phyloP scores from a whole-genome alignment of 2,888 invertebrate genomes.

The Eupelmus urozonus region DNA sequence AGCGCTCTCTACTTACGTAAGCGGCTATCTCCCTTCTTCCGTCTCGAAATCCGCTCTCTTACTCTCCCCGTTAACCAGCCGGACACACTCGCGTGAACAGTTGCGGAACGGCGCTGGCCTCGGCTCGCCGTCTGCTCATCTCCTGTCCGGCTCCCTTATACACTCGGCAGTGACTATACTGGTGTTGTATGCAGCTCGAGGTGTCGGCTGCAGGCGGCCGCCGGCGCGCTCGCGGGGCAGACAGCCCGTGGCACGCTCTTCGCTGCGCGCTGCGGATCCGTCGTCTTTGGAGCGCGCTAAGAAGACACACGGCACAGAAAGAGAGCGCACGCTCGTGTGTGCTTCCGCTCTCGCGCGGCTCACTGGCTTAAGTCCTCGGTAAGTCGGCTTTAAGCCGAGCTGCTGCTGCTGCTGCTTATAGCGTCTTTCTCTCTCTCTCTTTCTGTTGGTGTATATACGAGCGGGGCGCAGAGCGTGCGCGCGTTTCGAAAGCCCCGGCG shows the following conservation, averaged over 20 bases:
- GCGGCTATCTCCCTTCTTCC: background rate
- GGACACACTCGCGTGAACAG: background rate
- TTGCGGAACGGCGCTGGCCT: background rate
- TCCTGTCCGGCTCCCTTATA: too few species aligned
- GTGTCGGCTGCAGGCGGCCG: background rate
- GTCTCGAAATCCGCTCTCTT: background rate
- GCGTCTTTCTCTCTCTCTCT: too few species aligned
- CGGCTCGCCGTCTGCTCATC: background rate
- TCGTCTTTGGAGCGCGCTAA: background rate
- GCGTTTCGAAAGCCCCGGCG: too few species aligned
- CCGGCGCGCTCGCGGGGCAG: background rate
- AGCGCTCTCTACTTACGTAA: conserved; percentile 5
- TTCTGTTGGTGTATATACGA: conserved; percentile 14
- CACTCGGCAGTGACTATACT: too few species aligned
- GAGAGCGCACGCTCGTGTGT: background rate
- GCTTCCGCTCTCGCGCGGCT: conserved; percentile 65
- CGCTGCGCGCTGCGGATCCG: background rate
- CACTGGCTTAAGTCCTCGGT: conserved; percentile 75
- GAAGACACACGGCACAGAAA: too few species aligned
- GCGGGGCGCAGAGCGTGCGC: too few species aligned
- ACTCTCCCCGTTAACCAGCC: background rate
- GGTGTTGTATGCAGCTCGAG: too few species aligned
- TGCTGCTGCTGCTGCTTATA: conserved; percentile 5
- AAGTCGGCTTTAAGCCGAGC: conserved; percentile 74
- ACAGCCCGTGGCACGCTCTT: background rate